Evolutionary conservation across 1,140 invertebrate genomes (phyloP), one percentile per base, ranked within the genome.

Genomic region (Pectinophora gossypiella): DNA sequence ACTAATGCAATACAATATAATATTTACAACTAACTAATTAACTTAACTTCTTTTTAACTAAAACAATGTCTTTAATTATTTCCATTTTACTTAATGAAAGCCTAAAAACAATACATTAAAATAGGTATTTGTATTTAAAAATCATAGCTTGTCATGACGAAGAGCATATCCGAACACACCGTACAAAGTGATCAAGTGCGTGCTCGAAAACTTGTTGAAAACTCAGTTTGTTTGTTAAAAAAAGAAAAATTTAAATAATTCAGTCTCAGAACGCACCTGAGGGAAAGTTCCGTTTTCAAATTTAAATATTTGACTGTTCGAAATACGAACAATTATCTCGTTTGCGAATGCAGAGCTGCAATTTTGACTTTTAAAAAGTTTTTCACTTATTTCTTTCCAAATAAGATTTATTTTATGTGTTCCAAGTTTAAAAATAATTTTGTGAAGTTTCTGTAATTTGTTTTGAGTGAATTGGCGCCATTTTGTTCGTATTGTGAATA

Each of bases 251-350:
- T 32, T 32, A 32, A 32, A 32, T 32, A 1, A 32, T 32, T 32
- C 27, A 32, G 27, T 32, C 27, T 32, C 27, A 32, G 27, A 32
- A 32, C 27, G n/a, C 27, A 32, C 27, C 27, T 32, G 27, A 32
- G 27, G 27, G 27, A 32, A 32, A 32, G 27, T 40, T 15, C 38
- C 38, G 16, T 40, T 70, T 60, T 56, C 56, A 66, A 64, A 62
- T 68, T 72, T 76, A 76, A 76, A 77, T 77, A 77, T 77, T 75
- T 76, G 69, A 64, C 69, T 68, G 48, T 42, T 32, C 22, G 27
- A 32, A 32, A 32, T 32, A 32, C 27, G 27, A 32, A 32, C 27
- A 32, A 32, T 32, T 32, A 32, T n/a, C 27, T 32, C 27, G 27
- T 32, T 32, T 32, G n/a, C 27, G 27, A 32, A 32, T 32, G 9